phyloP scores from a whole-genome alignment of 2,113 vertebrate species.

The Prinia subflava region DNA sequence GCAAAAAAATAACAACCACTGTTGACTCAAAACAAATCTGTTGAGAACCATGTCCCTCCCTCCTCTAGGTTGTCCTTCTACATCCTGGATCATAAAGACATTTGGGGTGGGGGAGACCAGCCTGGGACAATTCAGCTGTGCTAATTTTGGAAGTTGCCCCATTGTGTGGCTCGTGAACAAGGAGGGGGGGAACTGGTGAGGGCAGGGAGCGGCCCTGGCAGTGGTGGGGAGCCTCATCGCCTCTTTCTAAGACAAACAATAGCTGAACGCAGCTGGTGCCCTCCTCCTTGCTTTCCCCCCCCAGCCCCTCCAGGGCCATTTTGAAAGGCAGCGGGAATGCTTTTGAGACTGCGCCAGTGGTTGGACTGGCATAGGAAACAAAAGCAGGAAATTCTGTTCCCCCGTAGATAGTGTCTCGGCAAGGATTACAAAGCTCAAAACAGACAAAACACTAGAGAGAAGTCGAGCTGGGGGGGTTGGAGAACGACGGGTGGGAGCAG shows the following conservation, averaged over 20 bases:
- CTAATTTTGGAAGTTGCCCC: conserved; percentile 79
- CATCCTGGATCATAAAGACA: background rate
- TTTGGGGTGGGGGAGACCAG: background rate
- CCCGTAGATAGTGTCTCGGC: conserved; percentile 82
- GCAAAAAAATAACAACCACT: conserved; percentile 37
- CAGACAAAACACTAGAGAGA: conserved; percentile 80
- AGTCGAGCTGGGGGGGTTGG: conserved; percentile 55
- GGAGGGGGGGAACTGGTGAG: conserved; percentile 44
- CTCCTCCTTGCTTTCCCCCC: conserved; percentile 60
- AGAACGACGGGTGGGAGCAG: conserved; percentile 66
- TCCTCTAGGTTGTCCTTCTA: conserved; percentile 16
- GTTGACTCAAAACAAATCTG: conserved; percentile 56
- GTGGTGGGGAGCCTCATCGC: conserved; percentile 45
- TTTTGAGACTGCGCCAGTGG: conserved; percentile 81
- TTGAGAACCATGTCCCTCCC: conserved; percentile 17
- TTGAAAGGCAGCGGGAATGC: conserved; percentile 83
- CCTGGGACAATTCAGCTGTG: conserved; percentile 61
- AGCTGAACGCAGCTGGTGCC: conserved; percentile 74
- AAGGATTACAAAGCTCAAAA: conserved; percentile 82
- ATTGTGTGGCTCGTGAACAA: conserved; percentile 68
- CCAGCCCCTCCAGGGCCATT: conserved; percentile 63
- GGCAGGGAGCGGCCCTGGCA: conserved; percentile 32
- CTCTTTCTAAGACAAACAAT: conserved; percentile 75
- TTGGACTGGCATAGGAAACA: conserved; percentile 80
- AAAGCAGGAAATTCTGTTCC: conserved; percentile 85